Conservation (phyloP, 2,797 vertebrate genomes). For the Chaenodraco wilsoni region DNA sequence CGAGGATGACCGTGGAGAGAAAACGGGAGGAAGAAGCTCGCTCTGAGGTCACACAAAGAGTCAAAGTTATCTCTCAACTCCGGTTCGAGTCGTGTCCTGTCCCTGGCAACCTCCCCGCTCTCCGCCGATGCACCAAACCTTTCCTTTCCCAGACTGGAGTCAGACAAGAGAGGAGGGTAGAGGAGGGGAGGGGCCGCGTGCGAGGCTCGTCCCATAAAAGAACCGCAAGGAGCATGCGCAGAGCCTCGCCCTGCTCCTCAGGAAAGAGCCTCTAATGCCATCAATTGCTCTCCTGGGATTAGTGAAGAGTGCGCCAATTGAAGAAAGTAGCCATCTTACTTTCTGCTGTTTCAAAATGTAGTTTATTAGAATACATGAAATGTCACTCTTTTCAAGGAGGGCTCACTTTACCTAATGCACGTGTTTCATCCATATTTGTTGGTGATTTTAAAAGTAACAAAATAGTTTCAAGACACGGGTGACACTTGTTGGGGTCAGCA, state of each 20-base stretch:
- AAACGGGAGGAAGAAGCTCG: not conserved
- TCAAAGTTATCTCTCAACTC: conserved; percentile 54
- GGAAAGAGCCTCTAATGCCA: conserved; percentile 73
- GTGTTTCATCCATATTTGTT: not conserved
- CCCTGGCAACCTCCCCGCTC: conserved; percentile 75
- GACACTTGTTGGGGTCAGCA: too few species aligned
- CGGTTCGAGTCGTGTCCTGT: conserved; percentile 62
- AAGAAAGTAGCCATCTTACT: conserved; percentile 68
- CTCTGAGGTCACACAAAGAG: conserved; percentile 42
- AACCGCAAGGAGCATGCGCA: conserved; percentile 87
- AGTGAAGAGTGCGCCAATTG: conserved; percentile 36
- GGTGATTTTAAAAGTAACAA: too few species aligned
- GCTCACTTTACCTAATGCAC: not conserved
- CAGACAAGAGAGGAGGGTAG: conserved; percentile 71
- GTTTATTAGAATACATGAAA: not conserved
- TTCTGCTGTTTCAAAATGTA: not conserved
- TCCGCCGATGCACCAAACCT: conserved; percentile 84
- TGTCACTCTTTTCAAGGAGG: not conserved
- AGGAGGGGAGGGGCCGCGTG: conserved; percentile 72
- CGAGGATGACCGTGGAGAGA: conserved; percentile 25
- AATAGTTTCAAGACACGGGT: not conserved
- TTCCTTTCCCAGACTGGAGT: conserved; percentile 80
- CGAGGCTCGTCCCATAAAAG: conserved; percentile 66
- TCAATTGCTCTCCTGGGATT: conserved; percentile 70
- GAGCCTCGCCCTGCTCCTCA: conserved; percentile 88